These are phyloP conservation scores for Oostethus manadensis DNA, from an alignment of 2,113 vertebrate genomes.

Conservation along the genomic window DNA sequence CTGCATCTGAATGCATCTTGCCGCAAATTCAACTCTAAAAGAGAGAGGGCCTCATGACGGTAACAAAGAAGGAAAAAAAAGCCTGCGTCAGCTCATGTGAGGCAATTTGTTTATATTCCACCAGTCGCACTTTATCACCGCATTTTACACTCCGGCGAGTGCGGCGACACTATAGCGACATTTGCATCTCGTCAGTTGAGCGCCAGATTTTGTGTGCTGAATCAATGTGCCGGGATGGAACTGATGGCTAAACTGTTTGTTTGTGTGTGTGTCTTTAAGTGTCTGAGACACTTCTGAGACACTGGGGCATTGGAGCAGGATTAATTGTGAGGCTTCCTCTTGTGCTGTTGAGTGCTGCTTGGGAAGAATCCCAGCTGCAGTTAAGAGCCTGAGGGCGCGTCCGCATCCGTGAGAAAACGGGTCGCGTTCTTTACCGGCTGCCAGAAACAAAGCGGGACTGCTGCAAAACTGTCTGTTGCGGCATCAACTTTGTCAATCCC, in stretches of 20 bases:
- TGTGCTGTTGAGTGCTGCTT: slow-evolving; percentile 56
- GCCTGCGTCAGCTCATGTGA: slow-evolving; percentile 5
- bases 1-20: too few species aligned
- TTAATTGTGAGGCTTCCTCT: slow-evolving; percentile 56
- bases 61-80: slow-evolving; percentile 17
- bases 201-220: slow-evolving; percentile 32
- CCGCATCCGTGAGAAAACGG: slow-evolving; percentile 40
- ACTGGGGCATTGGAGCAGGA: slow-evolving; percentile 40
- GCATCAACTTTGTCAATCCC: too few species aligned
- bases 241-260: slow-evolving; percentile 1
- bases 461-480: slow-evolving; percentile 10
- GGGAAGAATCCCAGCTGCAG: slow-evolving; percentile 54
- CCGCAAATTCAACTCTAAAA: too few species aligned
- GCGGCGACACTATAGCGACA: slow-evolving; percentile 17
- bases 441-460: slow-evolving; percentile 19
- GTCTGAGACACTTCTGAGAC: slow-evolving; percentile 35
- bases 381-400: slow-evolving; percentile 53
- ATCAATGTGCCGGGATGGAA: slow-evolving; percentile 46
- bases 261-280: slow-evolving; percentile 34
- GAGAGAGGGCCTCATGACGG: neutral
- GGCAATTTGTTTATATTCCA: slow-evolving; percentile 31
- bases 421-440: slow-evolving; percentile 17
- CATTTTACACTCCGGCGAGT: slow-evolving; percentile 21
- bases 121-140: slow-evolving; percentile 39
- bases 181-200: slow-evolving; percentile 24